A percentile compares a stretch with the other conserved stretches of the same genome.
Evolutionary conservation across 2,888 invertebrate genomes (phyloP).

Genomic region (Vanessa cardui): DNA sequence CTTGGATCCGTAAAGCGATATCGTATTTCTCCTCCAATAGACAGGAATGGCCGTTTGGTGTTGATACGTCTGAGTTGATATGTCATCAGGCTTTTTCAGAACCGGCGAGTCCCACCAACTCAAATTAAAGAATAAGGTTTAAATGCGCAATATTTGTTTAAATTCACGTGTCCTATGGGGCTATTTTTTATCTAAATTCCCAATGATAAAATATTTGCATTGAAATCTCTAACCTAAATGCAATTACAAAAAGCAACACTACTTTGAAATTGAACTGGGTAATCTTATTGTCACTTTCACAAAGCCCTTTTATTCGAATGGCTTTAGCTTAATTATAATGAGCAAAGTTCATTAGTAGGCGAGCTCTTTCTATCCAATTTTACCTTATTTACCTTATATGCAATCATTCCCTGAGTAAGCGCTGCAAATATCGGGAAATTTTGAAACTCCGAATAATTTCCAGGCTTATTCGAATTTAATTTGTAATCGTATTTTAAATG

Average conservation of each 20-base stretch:
- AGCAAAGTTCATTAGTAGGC: conserved; percentile 49
- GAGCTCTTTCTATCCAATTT: conserved; percentile 49
- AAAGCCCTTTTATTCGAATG: conserved; percentile 42
- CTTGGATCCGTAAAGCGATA: no score
- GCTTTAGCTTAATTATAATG: conserved; percentile 48
- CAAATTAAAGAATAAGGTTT: no score
- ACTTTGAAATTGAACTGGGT: conserved; percentile 33
- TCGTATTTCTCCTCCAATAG: no score
- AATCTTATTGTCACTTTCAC: conserved; percentile 34
- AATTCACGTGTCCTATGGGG: no score
- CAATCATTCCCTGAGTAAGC: conserved; percentile 38
- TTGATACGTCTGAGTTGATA: no score
- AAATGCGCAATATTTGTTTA: no score
- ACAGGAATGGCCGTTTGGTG: no score
- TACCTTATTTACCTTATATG: conserved; percentile 40
- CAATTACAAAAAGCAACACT: conserved; percentile 29
- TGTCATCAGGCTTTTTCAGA: no score
- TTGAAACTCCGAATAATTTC: no score
- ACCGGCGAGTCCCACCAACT: no score
- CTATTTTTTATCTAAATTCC: not conserved
- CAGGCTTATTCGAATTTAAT: no score
- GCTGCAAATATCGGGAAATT: conserved; percentile 9
- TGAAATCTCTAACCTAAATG: not conserved
- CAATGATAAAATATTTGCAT: not conserved
- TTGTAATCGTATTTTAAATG: no score